Percentiles rank a stretch among this genome's conserved stretches.
These are phyloP conservation scores for Anarsia innoxiella DNA, from an alignment of 2,888 invertebrate species.

Conservation along the genomic window DNA sequence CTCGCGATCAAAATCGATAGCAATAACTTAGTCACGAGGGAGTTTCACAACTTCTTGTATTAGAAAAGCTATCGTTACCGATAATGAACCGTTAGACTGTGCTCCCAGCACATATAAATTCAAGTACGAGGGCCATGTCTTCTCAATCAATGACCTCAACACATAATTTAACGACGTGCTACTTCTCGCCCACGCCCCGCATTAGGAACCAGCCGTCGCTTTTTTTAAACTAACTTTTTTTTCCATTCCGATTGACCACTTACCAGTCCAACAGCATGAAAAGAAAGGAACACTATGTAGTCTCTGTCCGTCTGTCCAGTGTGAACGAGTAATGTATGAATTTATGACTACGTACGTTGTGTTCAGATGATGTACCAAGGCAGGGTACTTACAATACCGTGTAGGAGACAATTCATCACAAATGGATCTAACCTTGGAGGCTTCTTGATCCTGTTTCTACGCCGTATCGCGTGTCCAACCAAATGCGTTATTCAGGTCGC, in stretches of 20 bases:
- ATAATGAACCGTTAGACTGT: conserved; percentile 37
- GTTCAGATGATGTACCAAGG: conserved; percentile 5
- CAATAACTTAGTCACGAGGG: conserved; percentile 17
- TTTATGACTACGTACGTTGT: conserved; percentile 4
- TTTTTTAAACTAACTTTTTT: conserved; percentile 46
- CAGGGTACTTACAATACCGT: conserved; percentile 21
- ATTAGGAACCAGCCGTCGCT: conserved; percentile 36
- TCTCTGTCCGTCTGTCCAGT: no score
- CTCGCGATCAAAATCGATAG: conserved; percentile 28
- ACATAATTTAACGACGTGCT: conserved; percentile 54
- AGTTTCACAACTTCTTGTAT: conserved; percentile 28
- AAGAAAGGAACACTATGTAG: background rate
- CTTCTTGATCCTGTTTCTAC: conserved; percentile 66
- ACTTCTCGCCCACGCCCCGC: conserved; percentile 56
- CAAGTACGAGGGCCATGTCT: conserved; percentile 30
- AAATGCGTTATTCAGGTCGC: conserved; percentile 58
- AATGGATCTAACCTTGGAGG: conserved; percentile 69
- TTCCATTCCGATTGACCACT: conserved; percentile 33
- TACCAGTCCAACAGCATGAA: conserved; percentile 14
- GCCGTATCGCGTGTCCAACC: conserved; percentile 49
- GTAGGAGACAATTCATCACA: conserved; percentile 55
- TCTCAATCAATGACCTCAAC: conserved; percentile 65
- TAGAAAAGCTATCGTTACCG: conserved; percentile 12
- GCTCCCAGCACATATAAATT: conserved; percentile 22
- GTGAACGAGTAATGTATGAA: no score